A percentile compares a stretch with the other conserved stretches of the same genome.
These are phyloP conservation scores for Podarcis lilfordi DNA, from an alignment of 2,797 vertebrate species.

Conservation along the genomic window DNA sequence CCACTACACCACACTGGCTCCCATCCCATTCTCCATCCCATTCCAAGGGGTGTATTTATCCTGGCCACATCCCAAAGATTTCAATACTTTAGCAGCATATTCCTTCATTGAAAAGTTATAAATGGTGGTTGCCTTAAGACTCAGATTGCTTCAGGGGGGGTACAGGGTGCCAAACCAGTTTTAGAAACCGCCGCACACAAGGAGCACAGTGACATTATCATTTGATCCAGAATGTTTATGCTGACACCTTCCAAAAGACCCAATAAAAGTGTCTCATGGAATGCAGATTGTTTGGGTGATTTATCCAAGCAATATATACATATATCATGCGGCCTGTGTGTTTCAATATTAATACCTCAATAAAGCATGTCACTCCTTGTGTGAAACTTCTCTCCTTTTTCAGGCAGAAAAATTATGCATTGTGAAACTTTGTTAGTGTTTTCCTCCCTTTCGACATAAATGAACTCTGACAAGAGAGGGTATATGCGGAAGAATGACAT, in stretches of 20 bases:
- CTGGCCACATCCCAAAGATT: not conserved
- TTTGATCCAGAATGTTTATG: slow-evolving; percentile 31
- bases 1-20: too few species aligned
- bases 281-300: slow-evolving; percentile 42
- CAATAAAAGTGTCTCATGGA: slow-evolving; percentile 33
- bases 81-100: not conserved
- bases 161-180: not conserved
- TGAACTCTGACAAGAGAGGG: slow-evolving; percentile 7
- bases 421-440: not conserved
- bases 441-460: not conserved
- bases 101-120: not conserved
- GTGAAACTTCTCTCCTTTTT: not conserved
- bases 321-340: slow-evolving; percentile 10
- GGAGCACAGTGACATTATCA: slow-evolving; percentile 18
- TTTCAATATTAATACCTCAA: slow-evolving; percentile 21
- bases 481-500: not conserved
- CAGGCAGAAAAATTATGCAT: not conserved
- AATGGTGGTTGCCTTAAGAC: not conserved
- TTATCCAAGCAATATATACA: slow-evolving; percentile 29
- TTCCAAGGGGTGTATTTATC: not conserved
- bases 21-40: not conserved
- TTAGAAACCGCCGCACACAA: not conserved
- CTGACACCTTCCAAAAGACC: slow-evolving; percentile 17
- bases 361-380: not conserved
- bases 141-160: not conserved